Evolutionary conservation across 2,797 vertebrate species (phyloP), one percentile per base, ranked within the genome.

Genomic region (Luscinia megarhynchos): DNA sequence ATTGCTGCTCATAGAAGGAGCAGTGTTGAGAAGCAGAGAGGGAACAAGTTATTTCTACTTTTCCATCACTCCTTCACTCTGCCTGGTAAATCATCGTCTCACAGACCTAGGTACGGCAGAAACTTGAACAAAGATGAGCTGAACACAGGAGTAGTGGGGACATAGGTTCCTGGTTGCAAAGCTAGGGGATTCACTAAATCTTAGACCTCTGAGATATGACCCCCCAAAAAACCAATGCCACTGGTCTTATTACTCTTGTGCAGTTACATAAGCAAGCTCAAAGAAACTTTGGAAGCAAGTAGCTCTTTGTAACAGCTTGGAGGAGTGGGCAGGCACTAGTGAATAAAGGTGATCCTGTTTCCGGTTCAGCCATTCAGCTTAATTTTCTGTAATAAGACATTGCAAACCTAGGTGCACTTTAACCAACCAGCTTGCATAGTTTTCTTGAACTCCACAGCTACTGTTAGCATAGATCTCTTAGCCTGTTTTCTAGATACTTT

Each of bases 401-500:
- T 67, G 19, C 41, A 93, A 83, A 77, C 22, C 11, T 74, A 58
- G 9, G 14, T 69, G n/a, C 14, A 57, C 14, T 53, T 32, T 87
- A 43, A 61, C 12, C 20, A 72, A 41, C 3, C 13, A 57, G 23
- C 22, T 81, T 83, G 10, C 15, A 11, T 46, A 10, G 19, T 67
- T 94, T 77, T 48, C 14, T 68, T 81, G 59, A 95, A 62, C 58
- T 64, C 12, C 41, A 40, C 41, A 87, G 30, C 77, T 79, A 86
- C 22, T 76, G 5, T 69, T 93, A 41, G 4, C 69, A 76, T 67
- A 64, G 93, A 51, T 90, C 21, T 83, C 62, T 55, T 18, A 57
- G 15, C 59, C 66, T 81, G 36, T 46, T 92, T 87, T 95, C 83
- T 84, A 51, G 34, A 76, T 92, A 93, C 20, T 79, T 73, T 93